These are phyloP conservation scores for Barypeithes pellucidus DNA, from an alignment of 2,888 invertebrate genomes.

Conservation along the genomic window DNA sequence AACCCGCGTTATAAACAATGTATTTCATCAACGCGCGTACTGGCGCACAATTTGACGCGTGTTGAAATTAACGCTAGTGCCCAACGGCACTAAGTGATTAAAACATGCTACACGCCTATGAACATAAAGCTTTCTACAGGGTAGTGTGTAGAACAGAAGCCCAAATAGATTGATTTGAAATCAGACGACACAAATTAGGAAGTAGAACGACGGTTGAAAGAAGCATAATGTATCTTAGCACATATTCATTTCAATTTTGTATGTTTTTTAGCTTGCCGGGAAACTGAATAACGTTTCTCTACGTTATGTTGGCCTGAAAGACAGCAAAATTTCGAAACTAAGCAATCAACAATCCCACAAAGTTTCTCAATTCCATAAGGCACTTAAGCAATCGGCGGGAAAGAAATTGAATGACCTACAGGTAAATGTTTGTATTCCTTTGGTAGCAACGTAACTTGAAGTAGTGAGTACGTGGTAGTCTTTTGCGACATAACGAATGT, in stretches of 20 bases:
- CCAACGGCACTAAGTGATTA: no score
- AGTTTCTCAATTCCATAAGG: conserved; percentile 96
- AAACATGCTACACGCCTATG: no score
- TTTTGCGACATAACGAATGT: no score
- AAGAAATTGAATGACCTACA: conserved; percentile 89
- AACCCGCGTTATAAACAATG: no score
- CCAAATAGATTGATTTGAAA: no score
- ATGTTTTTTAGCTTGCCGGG: conserved; percentile 63
- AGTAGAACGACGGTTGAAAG: conserved; percentile 33
- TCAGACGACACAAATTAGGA: not conserved
- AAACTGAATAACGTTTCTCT: conserved; percentile 79
- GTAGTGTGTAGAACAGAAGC: no score
- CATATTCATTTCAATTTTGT: conserved; percentile 63
- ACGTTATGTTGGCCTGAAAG: conserved; percentile 91
- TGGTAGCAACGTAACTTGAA: conserved; percentile 17
- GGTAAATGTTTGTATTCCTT: conserved; percentile 74
- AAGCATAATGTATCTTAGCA: conserved; percentile 60
- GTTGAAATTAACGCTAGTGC: no score
- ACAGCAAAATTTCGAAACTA: conserved; percentile 90
- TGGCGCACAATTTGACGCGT: no score
- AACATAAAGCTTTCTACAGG: no score
- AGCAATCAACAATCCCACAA: conserved; percentile 91
- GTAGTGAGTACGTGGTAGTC: not conserved
- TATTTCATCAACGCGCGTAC: no score
- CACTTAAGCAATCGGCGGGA: conserved; percentile 89